Conservation (phyloP, 2,113 vertebrate genomes). For the Corvus hawaiiensis region DNA sequence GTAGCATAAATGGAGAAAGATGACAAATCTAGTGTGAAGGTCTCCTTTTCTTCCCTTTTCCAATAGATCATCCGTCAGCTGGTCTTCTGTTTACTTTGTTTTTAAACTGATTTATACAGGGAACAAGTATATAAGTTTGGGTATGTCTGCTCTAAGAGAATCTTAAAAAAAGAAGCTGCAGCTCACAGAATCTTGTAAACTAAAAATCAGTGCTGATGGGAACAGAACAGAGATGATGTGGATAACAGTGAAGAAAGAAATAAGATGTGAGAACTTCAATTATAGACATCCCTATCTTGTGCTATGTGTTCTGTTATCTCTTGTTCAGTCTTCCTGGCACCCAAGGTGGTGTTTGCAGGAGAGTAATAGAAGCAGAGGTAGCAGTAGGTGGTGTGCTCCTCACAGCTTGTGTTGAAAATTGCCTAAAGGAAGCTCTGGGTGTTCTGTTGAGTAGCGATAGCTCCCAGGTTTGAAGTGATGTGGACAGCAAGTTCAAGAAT, state of each 20-base stretch:
- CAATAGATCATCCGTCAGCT: background rate
- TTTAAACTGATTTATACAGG: background rate
- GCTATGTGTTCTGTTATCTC: background rate
- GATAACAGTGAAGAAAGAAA: background rate
- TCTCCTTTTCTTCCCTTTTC: background rate
- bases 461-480: background rate
- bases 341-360: background rate
- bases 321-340: background rate
- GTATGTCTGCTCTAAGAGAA: background rate
- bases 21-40: background rate
- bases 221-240: background rate
- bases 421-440: background rate
- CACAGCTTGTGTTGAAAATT: background rate
- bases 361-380: background rate
- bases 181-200: background rate
- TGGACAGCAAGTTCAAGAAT: background rate
- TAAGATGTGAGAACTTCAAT: background rate
- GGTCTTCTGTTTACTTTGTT: background rate
- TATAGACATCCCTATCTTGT: background rate
- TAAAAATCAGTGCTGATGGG: background rate
- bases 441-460: background rate
- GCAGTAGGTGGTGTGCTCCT: background rate
- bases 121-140: background rate
- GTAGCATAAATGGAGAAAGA: background rate
- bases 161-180: background rate